Evolutionary conservation across 2,797 vertebrate species (phyloP).

Genomic region (Bradypus variegatus): DNA sequence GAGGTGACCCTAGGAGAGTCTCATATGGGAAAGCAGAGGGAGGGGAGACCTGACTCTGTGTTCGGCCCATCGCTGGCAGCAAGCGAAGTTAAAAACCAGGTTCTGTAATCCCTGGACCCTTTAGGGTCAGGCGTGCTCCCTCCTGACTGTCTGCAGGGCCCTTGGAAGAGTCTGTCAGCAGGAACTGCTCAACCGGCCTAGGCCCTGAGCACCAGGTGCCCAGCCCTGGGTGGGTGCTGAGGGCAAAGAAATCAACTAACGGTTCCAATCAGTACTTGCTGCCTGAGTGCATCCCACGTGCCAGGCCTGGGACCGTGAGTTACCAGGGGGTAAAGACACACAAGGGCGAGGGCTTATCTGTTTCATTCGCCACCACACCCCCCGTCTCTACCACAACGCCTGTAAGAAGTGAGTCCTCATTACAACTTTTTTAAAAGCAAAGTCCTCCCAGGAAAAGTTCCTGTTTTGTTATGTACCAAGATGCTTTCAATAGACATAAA

Average conservation of each 20-base stretch:
- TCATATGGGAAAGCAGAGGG: no score
- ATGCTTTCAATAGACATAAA: background rate
- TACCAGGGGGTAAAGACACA: background rate
- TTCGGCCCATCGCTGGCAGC: background rate
- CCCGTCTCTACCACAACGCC: background rate
- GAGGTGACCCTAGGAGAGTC: background rate
- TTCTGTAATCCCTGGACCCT: fast-evolving
- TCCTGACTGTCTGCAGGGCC: no score
- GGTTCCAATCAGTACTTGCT: fast-evolving
- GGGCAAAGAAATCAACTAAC: background rate
- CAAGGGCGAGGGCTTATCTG: background rate
- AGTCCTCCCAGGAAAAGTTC: background rate
- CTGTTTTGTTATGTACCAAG: background rate
- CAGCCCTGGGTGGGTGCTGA: background rate
- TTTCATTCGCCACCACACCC: background rate
- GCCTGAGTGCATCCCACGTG: background rate
- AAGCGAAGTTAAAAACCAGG: background rate
- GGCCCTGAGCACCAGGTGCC: no score
- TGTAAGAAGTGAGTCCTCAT: background rate
- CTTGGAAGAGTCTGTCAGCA: background rate
- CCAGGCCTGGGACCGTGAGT: background rate
- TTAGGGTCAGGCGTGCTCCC: background rate
- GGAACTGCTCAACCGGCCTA: no score
- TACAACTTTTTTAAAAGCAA: background rate
- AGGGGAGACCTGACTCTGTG: background rate